These are phyloP conservation scores for Ashinkailepas kermadecensis DNA, from an alignment of 2,888 invertebrate genomes.

Conservation along the genomic window DNA sequence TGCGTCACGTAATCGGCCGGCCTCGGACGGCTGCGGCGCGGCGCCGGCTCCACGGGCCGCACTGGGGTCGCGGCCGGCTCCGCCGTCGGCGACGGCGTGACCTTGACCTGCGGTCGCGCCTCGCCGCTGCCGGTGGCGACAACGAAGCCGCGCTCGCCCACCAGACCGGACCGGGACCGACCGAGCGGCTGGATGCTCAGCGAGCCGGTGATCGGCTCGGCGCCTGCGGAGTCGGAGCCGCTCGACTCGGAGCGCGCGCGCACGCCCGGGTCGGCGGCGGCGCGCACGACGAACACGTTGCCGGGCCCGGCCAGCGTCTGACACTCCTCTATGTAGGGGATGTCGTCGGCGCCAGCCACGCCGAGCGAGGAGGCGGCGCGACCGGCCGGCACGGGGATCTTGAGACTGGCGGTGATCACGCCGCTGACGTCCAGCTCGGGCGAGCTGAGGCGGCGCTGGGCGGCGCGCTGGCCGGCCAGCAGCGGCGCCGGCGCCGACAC, in stretches of 20 bases:
- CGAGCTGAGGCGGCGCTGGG: slow-evolving; percentile 36
- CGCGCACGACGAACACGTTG: slow-evolving; percentile 16
- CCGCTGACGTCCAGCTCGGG: slow-evolving; percentile 38
- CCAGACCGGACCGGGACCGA: background rate
- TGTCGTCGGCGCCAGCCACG: slow-evolving; percentile 46
- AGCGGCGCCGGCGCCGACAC: slow-evolving; percentile 33
- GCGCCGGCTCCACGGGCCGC: background rate
- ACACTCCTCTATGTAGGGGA: slow-evolving; percentile 60
- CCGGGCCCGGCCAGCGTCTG: slow-evolving; percentile 23
- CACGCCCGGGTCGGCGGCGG: slow-evolving; percentile 1
- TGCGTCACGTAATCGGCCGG: background rate
- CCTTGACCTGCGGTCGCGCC: background rate
- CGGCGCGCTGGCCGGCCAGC: background rate
- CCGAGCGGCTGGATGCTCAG: slow-evolving; percentile 32
- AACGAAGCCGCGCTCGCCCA: background rate
- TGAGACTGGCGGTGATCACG: slow-evolving; percentile 70
- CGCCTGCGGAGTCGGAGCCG: slow-evolving; percentile 31
- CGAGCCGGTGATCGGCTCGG: slow-evolving; percentile 31
- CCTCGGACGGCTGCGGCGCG: background rate
- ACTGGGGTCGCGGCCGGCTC: background rate
- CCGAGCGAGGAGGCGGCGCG: slow-evolving; percentile 47
- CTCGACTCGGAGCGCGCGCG: slow-evolving; percentile 31
- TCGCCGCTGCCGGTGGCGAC: background rate
- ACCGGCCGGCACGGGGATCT: slow-evolving; percentile 55
- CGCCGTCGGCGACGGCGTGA: background rate